Percentiles rank a stretch among this genome's conserved stretches.
phyloP scores from a whole-genome alignment of 2,113 vertebrate species.

The Nettapus auritus region DNA sequence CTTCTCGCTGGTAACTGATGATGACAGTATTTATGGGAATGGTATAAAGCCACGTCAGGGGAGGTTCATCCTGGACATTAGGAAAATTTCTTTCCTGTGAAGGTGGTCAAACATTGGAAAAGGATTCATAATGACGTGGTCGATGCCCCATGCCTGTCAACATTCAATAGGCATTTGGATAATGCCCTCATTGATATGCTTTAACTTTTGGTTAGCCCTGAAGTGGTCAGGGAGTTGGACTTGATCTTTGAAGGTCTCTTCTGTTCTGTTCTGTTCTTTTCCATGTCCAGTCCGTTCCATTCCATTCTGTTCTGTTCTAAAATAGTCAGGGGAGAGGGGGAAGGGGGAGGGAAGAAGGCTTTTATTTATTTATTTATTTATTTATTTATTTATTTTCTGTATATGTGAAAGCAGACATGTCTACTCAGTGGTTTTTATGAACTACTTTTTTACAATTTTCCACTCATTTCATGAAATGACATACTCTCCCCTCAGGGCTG shows the following conservation, averaged over 20 bases:
- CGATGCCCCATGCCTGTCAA: not conserved
- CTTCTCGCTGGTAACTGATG: not conserved
- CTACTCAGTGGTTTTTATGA: constrained; percentile 2
- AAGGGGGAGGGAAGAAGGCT: too few species aligned
- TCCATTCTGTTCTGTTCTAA: not conserved
- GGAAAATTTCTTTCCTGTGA: not conserved
- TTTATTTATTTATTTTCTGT: not conserved
- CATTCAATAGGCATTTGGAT: not conserved
- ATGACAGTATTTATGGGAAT: not conserved
- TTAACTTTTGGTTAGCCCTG: not conserved
- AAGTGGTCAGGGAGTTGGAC: not conserved
- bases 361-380: too few species aligned
- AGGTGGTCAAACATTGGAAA: not conserved
- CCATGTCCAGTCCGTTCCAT: too few species aligned
- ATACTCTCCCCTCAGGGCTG: not conserved
- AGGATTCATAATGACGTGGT: not conserved
- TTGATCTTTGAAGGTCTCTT: not conserved
- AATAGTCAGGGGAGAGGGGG: not conserved
- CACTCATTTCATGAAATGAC: not conserved
- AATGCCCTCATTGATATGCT: not conserved
- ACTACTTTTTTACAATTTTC: not conserved
- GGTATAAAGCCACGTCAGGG: not conserved
- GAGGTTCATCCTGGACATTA: not conserved
- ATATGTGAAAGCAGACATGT: not conserved
- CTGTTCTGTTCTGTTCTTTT: not conserved